phyloP scores from a whole-genome alignment of 2,888 invertebrate species.

The Orthosia gothica region DNA sequence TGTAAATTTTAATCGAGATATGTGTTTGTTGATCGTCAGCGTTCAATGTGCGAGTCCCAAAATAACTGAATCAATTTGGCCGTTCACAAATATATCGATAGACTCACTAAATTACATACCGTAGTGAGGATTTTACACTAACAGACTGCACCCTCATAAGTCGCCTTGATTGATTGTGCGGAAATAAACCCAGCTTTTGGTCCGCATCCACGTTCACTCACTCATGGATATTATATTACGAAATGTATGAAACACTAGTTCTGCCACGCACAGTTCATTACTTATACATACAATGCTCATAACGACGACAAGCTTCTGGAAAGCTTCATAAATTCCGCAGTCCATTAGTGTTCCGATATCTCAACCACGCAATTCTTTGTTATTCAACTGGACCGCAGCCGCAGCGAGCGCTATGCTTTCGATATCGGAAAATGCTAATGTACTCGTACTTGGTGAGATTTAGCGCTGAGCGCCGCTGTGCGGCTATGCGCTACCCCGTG shows the following conservation, averaged over 20 bases:
- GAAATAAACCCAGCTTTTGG: slow-evolving; percentile 83
- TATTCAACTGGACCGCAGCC: slow-evolving; percentile 86
- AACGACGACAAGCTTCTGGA: slow-evolving; percentile 74
- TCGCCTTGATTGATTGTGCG: slow-evolving; percentile 87
- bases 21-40: slow-evolving; percentile 80
- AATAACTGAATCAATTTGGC: slow-evolving; percentile 76
- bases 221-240: slow-evolving; percentile 63
- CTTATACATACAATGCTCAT: slow-evolving; percentile 65
- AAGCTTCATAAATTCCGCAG: slow-evolving; percentile 84
- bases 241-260: slow-evolving; percentile 54
- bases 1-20: slow-evolving; percentile 84
- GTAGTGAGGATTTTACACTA: slow-evolving; percentile 78
- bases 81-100: slow-evolving; percentile 77
- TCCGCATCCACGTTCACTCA: slow-evolving; percentile 71
- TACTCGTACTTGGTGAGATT: slow-evolving; percentile 85
- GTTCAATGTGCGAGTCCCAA: slow-evolving; percentile 76
- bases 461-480: slow-evolving; percentile 77
- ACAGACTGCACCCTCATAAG: slow-evolving; percentile 82
- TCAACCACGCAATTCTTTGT: slow-evolving; percentile 89
- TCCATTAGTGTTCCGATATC: slow-evolving; percentile 88
- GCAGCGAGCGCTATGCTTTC: slow-evolving; percentile 85
- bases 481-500: slow-evolving; percentile 70
- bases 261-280: slow-evolving; percentile 56
- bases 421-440: slow-evolving; percentile 90
- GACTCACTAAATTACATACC: slow-evolving; percentile 76